Base-by-base conservation (phyloP, 2,113 vertebrate genomes). In the Gorsachius goisagi region DNA sequence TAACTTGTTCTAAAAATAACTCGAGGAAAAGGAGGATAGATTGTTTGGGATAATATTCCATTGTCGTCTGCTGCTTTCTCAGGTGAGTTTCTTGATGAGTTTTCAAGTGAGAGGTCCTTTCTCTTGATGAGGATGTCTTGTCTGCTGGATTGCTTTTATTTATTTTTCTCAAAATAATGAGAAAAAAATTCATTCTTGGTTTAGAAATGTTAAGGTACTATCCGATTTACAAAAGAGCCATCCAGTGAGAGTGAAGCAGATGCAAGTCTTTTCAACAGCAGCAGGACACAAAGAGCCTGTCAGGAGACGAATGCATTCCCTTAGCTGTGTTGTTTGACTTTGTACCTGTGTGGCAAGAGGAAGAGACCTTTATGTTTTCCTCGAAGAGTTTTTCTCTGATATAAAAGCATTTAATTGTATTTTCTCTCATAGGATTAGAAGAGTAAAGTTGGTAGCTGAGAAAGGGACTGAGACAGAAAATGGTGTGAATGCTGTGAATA, bases 381-480 rank as follows among this genome's bases (percentile, higher is more conserved):
- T 33, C 56, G 12, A 73, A 74, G 94, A 39, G 12, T 41, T 64
- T 49, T 94, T 33, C 35, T 71, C 84, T 95, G 78, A 72, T 35
- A 47, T 85, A 77, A 66, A 94, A 86, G 22, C 18, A 44, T 85
- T 86, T 60, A 88, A 76, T 73, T 71, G 12, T 33, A 20, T 97
- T 94, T 97, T 69, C 59, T 95, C 94, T 94, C 77, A 15, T 44
- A 98, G 98, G 87, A 88, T 77, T 41, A 96, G 96, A 94, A 97
- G 69, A 86, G 68, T 95, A 15, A 98, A 93, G 87, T 37, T 96
- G 85, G 89, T 98, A 82, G 95, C 97, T 90, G 97, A 98, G 95
- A 98, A 98, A 90, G 97, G 94, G 21, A 97, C 96, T 0, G 97
- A 97, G 95, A 98, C 95, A 56, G 97, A 97, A 50, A 93, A 73